Base-by-base conservation (phyloP, 2,888 invertebrate genomes). In the Oasisia sp. region DNA sequence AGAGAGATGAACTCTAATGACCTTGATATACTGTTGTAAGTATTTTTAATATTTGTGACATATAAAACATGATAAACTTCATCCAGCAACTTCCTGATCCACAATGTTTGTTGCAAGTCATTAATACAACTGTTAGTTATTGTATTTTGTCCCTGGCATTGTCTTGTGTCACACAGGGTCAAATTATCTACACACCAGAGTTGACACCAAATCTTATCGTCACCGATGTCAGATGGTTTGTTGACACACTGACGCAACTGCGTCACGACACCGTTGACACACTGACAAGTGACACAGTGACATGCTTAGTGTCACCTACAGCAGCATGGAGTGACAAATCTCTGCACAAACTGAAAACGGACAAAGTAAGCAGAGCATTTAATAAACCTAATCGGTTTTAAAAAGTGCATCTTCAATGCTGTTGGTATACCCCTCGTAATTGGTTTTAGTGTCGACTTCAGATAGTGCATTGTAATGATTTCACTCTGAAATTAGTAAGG, bases 241-340 rank as follows among this genome's bases (percentile, higher is more conserved):
- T 74, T 74, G 74, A 74, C 74, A 74, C 74, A 74, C n/a, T 74
- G 74, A 74, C 74, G 27, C 74, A 27, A n/a, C 74, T 74, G 74
- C 27, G n/a, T 74, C 74, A 74, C 27, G 1, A 74, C 27, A 74
- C 27, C n/a, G 7, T 19, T 74, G 74, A 27, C 74, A 74, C 27
- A 27, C 3, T 74, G 74, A 74, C 74, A 74, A 74, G 74, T 74
- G 74, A 74, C 74, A 74, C 74, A 19, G 27, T 74, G 74, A 74
- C 74, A 27, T 74, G 74, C 27, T 19, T 74, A 27, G 74, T 74
- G 74, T 74, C 74, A 74, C 74, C 74, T 74, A 74, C 74, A 19
- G 19, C 74, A 4, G 74, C 74, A 5, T 74, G 74, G 74, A 74
- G 74, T 74, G 74, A 74, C 74, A 74, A 27, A n/a, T 74, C 74